Evolutionary conservation across 2,797 vertebrate genomes (phyloP), one percentile per base, ranked within the genome.

Genomic region (Ptychobarbus kaznakovi): DNA sequence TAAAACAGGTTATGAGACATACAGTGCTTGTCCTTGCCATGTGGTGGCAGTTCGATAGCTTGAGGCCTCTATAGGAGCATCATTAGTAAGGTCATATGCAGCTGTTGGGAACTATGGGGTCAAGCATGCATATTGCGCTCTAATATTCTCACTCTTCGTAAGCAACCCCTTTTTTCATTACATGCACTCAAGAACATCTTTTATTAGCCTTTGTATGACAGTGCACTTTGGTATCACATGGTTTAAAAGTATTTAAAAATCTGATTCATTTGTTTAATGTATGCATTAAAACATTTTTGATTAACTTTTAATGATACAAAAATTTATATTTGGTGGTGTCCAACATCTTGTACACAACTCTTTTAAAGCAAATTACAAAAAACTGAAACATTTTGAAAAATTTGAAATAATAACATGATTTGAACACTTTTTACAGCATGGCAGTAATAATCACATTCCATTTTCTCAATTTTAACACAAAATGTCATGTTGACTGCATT

Each of bases 21-120:
- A 87, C 85, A 89, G 80, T 89, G 80, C 82, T 63, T 70, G 66
- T 46, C 63, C 75, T 18, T 87, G 80, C 89, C 89, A 86, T 88
- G 70, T 85, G 89, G 85, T 85, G 89, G 87, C 87, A 79, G 80
- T 77, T 88, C 58, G 35, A 78, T 69, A 69, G 38, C 38, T 70
- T 69, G 32, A 65, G 25, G 61, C 12, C 49, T 68, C 22, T 70
- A 51, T 25, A 68, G 53, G 66, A 85, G 38, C 65, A 35, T 84
- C 53, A 79, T 85, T 40, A 32, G 25, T 53, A 68, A 76, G 73
- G 82, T 83, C 61, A 63, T 44, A 42, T 46, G 65, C 46, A 78
- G 63, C 63, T 68, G 72, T 83, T 53, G 61, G 66, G 4, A 53
- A 84, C 53, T 49, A 66, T 66, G 49, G 18, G 20, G 42, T 84